Base-by-base conservation (phyloP, 1,140 invertebrate genomes). In the Drosophila erecta region DNA sequence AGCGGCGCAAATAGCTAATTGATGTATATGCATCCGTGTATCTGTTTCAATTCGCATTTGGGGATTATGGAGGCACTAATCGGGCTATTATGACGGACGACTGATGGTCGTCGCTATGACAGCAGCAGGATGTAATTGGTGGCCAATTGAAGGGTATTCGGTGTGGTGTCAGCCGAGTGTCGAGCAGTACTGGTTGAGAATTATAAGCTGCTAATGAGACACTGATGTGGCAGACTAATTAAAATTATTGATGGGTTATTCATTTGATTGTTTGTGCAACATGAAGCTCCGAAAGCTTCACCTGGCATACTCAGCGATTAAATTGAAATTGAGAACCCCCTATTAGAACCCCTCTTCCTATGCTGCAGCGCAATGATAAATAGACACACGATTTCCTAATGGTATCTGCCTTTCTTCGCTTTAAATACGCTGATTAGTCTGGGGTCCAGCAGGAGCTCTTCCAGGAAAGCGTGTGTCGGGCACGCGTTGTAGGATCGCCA, bases 361-460 rank as follows among this genome's bases (percentile, higher is more conserved):
- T 7, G 5, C 6, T 53, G 20, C 4, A 20, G 41, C 2, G 5
- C 12, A 43, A 22, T 62, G 17, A 47, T 66, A 49, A 66, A 66
- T 67, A 27, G 46, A 41, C 44, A 65, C 27, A n/a, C 35, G 40
- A 44, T 54, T 10, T 14, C 0, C 35, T 50, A 72, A 73, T 61
- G 37, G 37, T 33, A 35, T 24, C 59, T 37, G 33, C 69, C 72
- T 40, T 24, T 50, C 11, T 17, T 40, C 27, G 15, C 35, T 17
- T 30, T 53, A 53, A 76, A 59, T 74, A 81, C 76, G 70, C 67
- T 86, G 69, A 89, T 87, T 86, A 49, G 81, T 78, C 73, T 49
- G 78, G 62, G 30, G 15, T 65, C 11, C 24, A 14, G 27, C 20
- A 22, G 14, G 35, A 49, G 57, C 30, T 50, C 3, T 14, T 81